Conservation (phyloP, 1,140 invertebrate species). For the Portunus trituberculatus region DNA sequence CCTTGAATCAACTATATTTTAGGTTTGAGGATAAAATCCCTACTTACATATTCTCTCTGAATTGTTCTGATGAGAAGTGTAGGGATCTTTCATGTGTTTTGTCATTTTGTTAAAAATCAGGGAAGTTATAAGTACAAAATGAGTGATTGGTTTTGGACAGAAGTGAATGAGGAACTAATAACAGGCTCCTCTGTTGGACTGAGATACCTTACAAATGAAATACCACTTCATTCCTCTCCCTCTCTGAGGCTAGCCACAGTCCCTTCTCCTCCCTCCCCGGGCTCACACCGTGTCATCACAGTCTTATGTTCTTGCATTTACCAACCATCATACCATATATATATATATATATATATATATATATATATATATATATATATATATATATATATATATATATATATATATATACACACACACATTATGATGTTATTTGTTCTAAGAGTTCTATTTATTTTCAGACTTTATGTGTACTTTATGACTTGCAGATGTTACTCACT, state of each 20-base stretch:
- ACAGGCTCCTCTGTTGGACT: not conserved
- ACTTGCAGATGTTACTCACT: slow-evolving; percentile 50
- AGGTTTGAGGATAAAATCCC: not conserved
- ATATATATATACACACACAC: not conserved
- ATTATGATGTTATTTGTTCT: slow-evolving; percentile 36
- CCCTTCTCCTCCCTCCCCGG: slow-evolving; percentile 16
- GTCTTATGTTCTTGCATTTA: slow-evolving; percentile 60
- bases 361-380: slow-evolving; percentile 47
- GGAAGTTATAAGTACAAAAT: not conserved
- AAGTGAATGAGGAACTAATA: not conserved
- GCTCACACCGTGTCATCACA: slow-evolving; percentile 66
- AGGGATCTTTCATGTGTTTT: not conserved
- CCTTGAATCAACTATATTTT: not conserved
- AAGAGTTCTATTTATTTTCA: slow-evolving; percentile 23
- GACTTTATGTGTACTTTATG: not conserved
- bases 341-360: slow-evolving; percentile 26
- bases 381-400: slow-evolving; percentile 37
- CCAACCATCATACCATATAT: not conserved
- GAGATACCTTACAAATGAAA: slow-evolving; percentile 65
- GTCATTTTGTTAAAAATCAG: not conserved
- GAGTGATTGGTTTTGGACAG: not conserved
- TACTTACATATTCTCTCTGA: not conserved
- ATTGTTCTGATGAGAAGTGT: not conserved
- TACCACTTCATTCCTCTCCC: slow-evolving; percentile 51
- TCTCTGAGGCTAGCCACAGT: slow-evolving; percentile 53